These are phyloP conservation scores for Aurelia sp. DNA, from an alignment of 30 jellyfish, hydroid and myxozoan genomes.

Conservation along the genomic window DNA sequence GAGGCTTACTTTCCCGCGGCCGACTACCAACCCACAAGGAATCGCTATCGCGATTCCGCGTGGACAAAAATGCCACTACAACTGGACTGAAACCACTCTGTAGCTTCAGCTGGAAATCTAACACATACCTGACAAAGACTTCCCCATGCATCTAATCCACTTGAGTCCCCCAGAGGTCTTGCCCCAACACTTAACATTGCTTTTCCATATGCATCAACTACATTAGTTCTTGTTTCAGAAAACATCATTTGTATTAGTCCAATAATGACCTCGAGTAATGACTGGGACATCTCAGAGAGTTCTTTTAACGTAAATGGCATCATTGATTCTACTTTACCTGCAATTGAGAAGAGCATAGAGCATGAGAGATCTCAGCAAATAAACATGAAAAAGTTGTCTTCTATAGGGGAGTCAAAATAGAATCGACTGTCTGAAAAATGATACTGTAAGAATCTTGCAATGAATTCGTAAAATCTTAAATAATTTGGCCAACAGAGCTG, in stretches of 20 bases:
- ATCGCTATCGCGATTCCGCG: too few relatives aligned
- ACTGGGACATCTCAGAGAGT: conserved; percentile 69
- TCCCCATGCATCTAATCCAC: conserved; percentile 49
- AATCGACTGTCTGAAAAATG: neutral
- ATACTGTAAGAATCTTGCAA: neutral
- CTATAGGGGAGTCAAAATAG: neutral
- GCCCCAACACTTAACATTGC: conserved; percentile 72
- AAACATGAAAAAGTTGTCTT: neutral
- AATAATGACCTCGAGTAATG: conserved; percentile 63
- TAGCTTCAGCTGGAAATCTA: neutral
- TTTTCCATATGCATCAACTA: conserved; percentile 58
- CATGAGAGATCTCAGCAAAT: neutral
- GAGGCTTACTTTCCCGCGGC: too few relatives aligned
- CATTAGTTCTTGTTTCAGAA: conserved; percentile 67
- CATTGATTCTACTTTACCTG: conserved; percentile 49
- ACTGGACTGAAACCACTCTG: neutral
- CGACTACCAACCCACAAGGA: too few relatives aligned
- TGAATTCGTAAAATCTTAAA: too few relatives aligned
- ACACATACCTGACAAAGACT: conserved; percentile 46
- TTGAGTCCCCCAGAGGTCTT: conserved; percentile 60
- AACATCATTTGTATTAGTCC: conserved; percentile 80
- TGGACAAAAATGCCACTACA: neutral
- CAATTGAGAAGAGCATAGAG: neutral
- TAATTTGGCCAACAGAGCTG: too few relatives aligned
- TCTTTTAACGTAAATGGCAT: conserved; percentile 81